Evolutionary conservation across 2,113 vertebrate species (phyloP).

Genomic region (Jacana jacana): DNA sequence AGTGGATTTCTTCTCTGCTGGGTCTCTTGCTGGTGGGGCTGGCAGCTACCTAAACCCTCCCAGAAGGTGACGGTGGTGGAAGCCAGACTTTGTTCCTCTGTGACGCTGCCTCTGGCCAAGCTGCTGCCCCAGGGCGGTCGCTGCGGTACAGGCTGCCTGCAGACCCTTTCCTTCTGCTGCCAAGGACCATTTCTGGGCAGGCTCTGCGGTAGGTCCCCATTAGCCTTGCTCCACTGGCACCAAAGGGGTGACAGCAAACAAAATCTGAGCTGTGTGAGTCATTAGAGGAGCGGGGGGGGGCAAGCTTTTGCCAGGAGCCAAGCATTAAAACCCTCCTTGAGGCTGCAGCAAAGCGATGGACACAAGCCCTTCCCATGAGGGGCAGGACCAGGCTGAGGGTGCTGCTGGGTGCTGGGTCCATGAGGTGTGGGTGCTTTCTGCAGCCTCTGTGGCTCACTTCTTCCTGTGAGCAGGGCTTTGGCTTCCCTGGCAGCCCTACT

Average conservation of each 20-base stretch:
- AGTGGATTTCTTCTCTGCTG: accelerated
- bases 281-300: neutral
- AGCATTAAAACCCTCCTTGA: neutral
- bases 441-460: neutral
- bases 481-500: neutral
- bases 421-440: neutral
- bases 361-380: neutral
- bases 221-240: neutral
- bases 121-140: neutral
- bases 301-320: neutral
- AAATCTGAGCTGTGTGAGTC: slow-evolving; percentile 1
- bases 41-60: neutral
- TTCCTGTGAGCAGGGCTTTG: neutral
- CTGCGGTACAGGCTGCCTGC: neutral
- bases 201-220: too few species aligned
- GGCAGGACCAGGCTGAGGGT: neutral
- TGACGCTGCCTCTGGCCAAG: neutral
- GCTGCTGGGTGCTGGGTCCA: neutral
- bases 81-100: neutral
- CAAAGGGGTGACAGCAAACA: neutral
- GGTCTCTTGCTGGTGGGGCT: neutral
- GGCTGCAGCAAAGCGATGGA: neutral
- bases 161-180: neutral
- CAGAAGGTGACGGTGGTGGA: neutral
- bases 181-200: neutral